A percentile compares a stretch with the other conserved stretches of the same genome.
Evolutionary conservation across 2,888 invertebrate genomes (phyloP).

Genomic region (Griposia aprilina): DNA sequence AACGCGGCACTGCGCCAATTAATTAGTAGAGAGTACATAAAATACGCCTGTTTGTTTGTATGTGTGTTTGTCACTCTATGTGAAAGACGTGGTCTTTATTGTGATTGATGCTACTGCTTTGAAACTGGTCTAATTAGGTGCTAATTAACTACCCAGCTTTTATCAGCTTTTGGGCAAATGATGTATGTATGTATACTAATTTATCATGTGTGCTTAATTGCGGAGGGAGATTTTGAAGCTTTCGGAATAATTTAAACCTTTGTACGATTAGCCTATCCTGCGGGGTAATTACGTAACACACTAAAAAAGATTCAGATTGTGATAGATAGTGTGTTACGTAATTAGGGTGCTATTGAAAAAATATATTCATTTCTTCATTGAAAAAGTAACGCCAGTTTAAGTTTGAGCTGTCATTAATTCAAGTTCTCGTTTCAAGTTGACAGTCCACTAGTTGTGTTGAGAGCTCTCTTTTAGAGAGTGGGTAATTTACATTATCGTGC

Average conservation of each 20-base stretch:
- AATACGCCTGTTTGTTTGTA: constrained; percentile 3
- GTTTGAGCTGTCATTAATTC: not conserved
- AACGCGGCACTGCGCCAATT: constrained; percentile 23
- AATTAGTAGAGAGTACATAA: constrained; percentile 31
- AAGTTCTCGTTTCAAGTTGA: not conserved
- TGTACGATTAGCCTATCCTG: not conserved
- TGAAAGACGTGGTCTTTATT: not conserved
- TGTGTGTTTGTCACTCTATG: constrained; percentile 7
- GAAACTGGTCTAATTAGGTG: not conserved
- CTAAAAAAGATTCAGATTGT: no score
- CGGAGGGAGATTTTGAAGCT: not conserved
- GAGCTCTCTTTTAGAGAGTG: no score
- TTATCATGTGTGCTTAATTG: not conserved
- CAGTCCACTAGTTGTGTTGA: not conserved
- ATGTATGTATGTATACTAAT: not conserved
- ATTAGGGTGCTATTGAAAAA: no score
- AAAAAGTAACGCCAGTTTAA: not conserved
- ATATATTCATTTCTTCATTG: no score
- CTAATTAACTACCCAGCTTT: not conserved
- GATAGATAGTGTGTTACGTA: no score
- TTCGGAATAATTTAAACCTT: not conserved
- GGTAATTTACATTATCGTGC: no score
- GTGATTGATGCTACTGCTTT: not conserved
- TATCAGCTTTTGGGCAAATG: not conserved
- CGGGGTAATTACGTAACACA: no score